These are phyloP conservation scores for Cecropterus lyciades DNA, from an alignment of 1,140 invertebrate genomes.

Conservation along the genomic window DNA sequence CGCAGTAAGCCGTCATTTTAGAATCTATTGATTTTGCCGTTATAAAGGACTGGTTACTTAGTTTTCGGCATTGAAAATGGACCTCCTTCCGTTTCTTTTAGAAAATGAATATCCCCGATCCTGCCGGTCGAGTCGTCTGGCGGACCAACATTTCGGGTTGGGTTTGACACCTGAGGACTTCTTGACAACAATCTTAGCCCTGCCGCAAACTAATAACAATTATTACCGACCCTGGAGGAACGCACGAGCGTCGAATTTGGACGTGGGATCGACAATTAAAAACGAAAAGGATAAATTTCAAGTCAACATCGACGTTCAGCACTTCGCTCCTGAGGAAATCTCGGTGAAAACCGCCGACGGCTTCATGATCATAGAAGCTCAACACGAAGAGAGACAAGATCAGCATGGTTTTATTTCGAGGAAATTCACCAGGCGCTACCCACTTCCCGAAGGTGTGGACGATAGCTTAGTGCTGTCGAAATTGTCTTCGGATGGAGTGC, in stretches of 20 bases:
- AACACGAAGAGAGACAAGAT: constrained; percentile 90
- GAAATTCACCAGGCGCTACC: constrained; percentile 89
- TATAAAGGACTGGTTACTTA: not conserved
- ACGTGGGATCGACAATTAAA: constrained; percentile 56
- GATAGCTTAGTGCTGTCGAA: constrained; percentile 87
- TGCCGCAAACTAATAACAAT: constrained; percentile 50
- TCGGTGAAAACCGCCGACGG: constrained; percentile 91
- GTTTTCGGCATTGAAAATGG: constrained; percentile 45
- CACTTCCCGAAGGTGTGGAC: constrained; percentile 88
- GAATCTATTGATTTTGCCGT: not conserved
- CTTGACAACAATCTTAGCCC: constrained; percentile 48
- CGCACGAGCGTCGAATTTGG: constrained; percentile 47
- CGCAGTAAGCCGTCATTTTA: not conserved
- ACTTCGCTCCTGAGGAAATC: constrained; percentile 93
- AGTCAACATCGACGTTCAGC: constrained; percentile 91
- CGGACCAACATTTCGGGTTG: constrained; percentile 62
- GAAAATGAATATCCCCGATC: constrained; percentile 48
- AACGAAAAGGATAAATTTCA: constrained; percentile 82
- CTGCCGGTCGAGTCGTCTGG: constrained; percentile 37
- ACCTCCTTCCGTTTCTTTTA: constrained; percentile 54
- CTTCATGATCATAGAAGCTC: constrained; percentile 87
- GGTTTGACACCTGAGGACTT: constrained; percentile 60
- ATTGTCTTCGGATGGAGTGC: constrained; percentile 89
- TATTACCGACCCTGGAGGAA: constrained; percentile 61
- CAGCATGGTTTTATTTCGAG: constrained; percentile 90